phyloP scores from a whole-genome alignment of 2,797 vertebrate species.

The Rhabdophis nuchalis region DNA sequence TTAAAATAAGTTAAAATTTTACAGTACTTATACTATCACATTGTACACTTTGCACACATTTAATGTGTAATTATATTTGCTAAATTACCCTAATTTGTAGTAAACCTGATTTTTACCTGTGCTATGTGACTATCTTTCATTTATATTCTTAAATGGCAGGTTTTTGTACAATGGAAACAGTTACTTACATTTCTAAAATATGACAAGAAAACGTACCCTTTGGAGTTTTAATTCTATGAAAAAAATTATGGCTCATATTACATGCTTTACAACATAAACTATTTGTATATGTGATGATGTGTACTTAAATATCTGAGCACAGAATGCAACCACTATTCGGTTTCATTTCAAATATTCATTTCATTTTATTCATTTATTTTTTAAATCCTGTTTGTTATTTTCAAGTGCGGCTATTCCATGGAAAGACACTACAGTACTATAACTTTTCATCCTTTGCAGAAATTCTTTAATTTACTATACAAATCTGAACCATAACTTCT shows the following conservation, averaged over 20 bases:
- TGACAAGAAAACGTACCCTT: not conserved
- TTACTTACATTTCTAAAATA: rapidly evolving
- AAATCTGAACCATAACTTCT: conserved; percentile 38
- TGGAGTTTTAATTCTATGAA: not conserved
- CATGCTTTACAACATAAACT: not conserved
- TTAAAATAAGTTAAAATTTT: rapidly evolving
- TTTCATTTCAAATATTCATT: not conserved
- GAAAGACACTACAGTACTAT: conserved; percentile 22
- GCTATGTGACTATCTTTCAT: not conserved
- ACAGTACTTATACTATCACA: not conserved
- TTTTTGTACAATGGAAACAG: rapidly evolving
- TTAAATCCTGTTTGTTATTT: not conserved
- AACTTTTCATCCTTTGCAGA: conserved; percentile 33
- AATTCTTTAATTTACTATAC: conserved; percentile 32
- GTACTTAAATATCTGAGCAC: rapidly evolving
- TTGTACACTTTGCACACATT: not conserved
- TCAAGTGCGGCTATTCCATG: not conserved
- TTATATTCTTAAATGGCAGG: not conserved
- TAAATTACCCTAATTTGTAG: not conserved
- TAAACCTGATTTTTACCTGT: not conserved
- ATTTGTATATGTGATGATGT: not conserved
- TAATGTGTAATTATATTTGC: not conserved
- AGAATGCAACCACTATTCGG: not conserved
- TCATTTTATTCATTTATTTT: not conserved
- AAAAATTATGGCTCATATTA: not conserved